Percentiles rank a stretch among this genome's conserved stretches.
These are phyloP conservation scores for Pampus argenteus DNA, from an alignment of 2,797 vertebrate species.

Conservation along the genomic window DNA sequence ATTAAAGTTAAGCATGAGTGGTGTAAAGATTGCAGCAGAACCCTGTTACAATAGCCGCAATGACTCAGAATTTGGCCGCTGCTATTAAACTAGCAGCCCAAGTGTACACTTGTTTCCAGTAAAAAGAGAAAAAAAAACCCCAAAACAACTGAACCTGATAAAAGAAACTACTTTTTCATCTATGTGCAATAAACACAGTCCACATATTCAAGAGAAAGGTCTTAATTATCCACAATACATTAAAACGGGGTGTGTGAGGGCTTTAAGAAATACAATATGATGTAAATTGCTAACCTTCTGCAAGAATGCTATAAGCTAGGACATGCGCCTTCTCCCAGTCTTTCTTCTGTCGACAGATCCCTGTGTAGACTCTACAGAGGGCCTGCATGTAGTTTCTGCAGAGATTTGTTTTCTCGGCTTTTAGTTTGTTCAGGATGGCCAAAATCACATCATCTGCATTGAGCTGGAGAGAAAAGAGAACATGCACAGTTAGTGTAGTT, in stretches of 20 bases:
- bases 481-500: background rate
- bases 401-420: slow-evolving; percentile 79
- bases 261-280: background rate
- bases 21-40: too few relatives aligned
- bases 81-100: too few relatives aligned
- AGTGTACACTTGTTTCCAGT: background rate
- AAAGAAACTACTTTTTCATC: background rate
- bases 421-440: slow-evolving; percentile 88
- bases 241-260: background rate
- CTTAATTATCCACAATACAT: background rate
- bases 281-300: slow-evolving; percentile 86
- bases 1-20: background rate
- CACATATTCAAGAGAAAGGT: background rate
- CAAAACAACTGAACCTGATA: background rate
- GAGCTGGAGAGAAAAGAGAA: slow-evolving; percentile 65
- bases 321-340: slow-evolving; percentile 90
- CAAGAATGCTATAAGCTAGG: slow-evolving; percentile 91
- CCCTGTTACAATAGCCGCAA: too few relatives aligned
- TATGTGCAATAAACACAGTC: background rate
- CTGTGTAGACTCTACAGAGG: slow-evolving; percentile 92
- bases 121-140: background rate
- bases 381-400: slow-evolving; percentile 84
- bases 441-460: slow-evolving; percentile 85
- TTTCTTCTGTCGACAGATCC: slow-evolving; percentile 89
- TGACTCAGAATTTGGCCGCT: too few relatives aligned